A percentile compares a stretch with the other conserved stretches of the same genome.
Evolutionary conservation across 2,797 vertebrate species (phyloP).

Genomic region (Anomalospiza imberbis): DNA sequence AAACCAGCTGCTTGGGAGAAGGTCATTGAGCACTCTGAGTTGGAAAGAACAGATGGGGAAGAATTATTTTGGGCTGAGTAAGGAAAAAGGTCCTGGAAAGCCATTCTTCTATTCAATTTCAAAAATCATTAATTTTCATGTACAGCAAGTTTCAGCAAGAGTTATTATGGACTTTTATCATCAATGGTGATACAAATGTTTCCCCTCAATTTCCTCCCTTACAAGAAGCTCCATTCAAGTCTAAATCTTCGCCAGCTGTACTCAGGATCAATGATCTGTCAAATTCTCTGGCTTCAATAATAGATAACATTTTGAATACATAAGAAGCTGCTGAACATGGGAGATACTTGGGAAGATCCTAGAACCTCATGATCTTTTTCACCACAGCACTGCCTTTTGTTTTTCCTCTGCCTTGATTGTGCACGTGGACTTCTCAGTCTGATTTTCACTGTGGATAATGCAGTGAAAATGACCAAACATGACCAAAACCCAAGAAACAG

Average conservation of each 20-base stretch:
- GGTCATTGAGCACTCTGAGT: background rate
- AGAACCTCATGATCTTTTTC: background rate
- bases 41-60: slow-evolving; percentile 20
- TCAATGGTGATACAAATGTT: background rate
- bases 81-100: slow-evolving; percentile 1
- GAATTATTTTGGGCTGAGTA: background rate
- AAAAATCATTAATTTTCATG: slow-evolving; percentile 17
- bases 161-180: slow-evolving; percentile 13
- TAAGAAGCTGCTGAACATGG: background rate
- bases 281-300: slow-evolving; percentile 27
- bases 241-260: background rate
- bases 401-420: background rate
- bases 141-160: slow-evolving; percentile 7
- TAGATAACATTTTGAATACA: slow-evolving; percentile 2
- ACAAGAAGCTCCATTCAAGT: background rate
- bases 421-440: background rate
- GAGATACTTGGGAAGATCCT: background rate
- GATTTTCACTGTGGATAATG: background rate
- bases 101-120: background rate
- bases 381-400: background rate
- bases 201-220: slow-evolving; percentile 3
- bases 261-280: background rate
- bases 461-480: background rate
- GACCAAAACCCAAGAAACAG: background rate
- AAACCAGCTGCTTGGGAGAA: background rate